phyloP scores from a whole-genome alignment of 2,113 vertebrate genomes.

The Nothobranchius kuhntae region DNA sequence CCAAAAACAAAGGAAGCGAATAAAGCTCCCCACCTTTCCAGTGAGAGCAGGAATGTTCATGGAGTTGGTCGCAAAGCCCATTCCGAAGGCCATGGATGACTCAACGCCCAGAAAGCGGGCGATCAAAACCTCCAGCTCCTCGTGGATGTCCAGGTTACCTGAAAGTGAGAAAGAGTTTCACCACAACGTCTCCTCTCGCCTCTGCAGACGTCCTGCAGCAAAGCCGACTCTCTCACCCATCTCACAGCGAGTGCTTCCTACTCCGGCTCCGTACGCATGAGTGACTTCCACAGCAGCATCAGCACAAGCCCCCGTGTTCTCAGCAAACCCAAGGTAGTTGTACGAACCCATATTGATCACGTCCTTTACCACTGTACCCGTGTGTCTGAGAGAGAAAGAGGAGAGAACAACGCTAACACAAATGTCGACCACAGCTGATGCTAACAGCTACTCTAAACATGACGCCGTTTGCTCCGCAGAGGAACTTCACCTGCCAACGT shows the following conservation, averaged over 20 bases:
- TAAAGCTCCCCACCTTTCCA: conserved; percentile 84
- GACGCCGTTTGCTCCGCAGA: background rate
- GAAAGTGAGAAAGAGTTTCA: conserved; percentile 38
- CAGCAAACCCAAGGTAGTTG: conserved; percentile 97
- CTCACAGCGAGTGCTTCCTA: conserved; percentile 91
- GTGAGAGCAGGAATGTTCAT: conserved; percentile 98
- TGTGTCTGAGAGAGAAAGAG: conserved; percentile 79
- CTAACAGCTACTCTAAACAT: background rate
- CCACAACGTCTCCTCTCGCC: background rate
- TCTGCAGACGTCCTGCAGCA: background rate
- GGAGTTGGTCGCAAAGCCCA: conserved; percentile 98
- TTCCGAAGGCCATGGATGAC: conserved; percentile 92
- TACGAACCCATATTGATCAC: conserved; percentile 99
- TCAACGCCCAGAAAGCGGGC: conserved; percentile 93
- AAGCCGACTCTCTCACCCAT: conserved; percentile 82
- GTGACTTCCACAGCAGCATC: conserved; percentile 83
- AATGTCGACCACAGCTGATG: too few species aligned
- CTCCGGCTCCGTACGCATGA: conserved; percentile 86
- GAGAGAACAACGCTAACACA: background rate
- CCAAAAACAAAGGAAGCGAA: conserved; percentile 22
- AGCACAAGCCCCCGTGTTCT: conserved; percentile 85
- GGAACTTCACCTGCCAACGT: background rate
- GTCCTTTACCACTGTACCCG: conserved; percentile 88
- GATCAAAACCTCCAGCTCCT: conserved; percentile 89
- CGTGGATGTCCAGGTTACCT: conserved; percentile 94